Conservation (phyloP, 64 coral and sea anemone genomes). For the Platygyra sinensis region DNA sequence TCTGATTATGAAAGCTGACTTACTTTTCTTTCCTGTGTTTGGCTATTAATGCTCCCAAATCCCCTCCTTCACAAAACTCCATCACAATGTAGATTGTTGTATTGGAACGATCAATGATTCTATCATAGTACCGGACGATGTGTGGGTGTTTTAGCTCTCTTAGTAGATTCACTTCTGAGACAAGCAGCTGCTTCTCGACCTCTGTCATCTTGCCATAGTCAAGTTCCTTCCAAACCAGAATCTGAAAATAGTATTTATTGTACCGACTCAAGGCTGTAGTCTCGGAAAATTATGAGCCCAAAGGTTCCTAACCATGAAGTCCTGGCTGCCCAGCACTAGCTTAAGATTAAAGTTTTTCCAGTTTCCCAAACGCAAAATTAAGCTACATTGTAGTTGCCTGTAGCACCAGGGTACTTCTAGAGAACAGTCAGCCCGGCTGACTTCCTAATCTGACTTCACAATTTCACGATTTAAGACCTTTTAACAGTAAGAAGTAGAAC, state of each 20-base stretch:
- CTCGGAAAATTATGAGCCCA: too few species aligned
- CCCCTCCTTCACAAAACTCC: constrained; percentile 97
- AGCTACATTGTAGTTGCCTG: too few species aligned
- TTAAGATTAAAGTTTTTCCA: too few species aligned
- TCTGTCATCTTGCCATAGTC: constrained; percentile 98
- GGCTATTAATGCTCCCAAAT: constrained; percentile 83
- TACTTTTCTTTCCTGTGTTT: constrained; percentile 96
- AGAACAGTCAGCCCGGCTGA: too few species aligned
- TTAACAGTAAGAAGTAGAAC: too few species aligned
- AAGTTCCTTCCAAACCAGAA: constrained; percentile 97
- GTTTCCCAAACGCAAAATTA: too few species aligned
- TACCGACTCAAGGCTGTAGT: neutral
- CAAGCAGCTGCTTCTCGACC: constrained; percentile 94
- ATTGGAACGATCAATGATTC: constrained; percentile 93
- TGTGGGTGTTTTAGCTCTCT: constrained; percentile 96
- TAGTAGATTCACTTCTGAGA: constrained; percentile 98
- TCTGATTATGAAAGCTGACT: neutral
- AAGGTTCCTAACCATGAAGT: too few species aligned
- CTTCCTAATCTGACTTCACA: too few species aligned
- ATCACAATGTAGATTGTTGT: constrained; percentile 98
- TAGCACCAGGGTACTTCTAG: too few species aligned
- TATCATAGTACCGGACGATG: constrained; percentile 95
- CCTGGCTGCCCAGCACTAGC: too few species aligned
- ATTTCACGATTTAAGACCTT: too few species aligned
- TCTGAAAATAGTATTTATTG: constrained; percentile 18